Evolutionary conservation across 2,888 invertebrate species (phyloP).

Genomic region (Drosophila prostipennis): DNA sequence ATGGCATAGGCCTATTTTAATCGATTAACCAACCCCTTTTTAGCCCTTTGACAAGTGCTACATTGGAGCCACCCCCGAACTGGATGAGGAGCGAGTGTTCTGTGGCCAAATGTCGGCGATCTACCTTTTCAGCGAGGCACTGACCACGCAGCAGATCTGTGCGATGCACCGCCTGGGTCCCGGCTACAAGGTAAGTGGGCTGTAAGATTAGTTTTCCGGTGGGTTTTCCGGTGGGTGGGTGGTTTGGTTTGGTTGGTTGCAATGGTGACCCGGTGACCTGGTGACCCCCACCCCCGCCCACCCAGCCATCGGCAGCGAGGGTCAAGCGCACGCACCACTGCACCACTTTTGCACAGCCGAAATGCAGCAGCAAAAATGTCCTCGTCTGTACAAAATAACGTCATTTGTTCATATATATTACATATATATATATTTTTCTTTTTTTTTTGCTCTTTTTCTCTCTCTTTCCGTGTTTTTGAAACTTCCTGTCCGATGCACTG

Average conservation of each 20-base stretch:
- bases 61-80: constrained; percentile 98
- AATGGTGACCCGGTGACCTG: not conserved
- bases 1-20: not conserved
- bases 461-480: constrained; percentile 36
- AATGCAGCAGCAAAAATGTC: constrained; percentile 29
- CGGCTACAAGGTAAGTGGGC: constrained; percentile 94
- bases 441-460: constrained; percentile 48
- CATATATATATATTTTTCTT: constrained; percentile 11
- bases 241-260: not conserved
- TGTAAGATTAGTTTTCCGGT: not conserved
- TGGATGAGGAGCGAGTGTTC: constrained; percentile 98
- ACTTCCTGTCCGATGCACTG: constrained; percentile 48
- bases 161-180: constrained; percentile 99
- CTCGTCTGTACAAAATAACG: constrained; percentile 29
- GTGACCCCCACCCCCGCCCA: not conserved
- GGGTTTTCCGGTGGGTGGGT: not conserved
- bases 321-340: constrained; percentile 28
- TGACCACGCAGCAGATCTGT: constrained; percentile 98
- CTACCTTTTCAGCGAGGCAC: constrained; percentile 98
- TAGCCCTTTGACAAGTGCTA: constrained; percentile 99
- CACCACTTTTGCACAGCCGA: constrained; percentile 39
- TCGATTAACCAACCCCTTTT: not conserved
- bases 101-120: constrained; percentile 99
- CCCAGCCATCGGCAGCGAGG: not conserved
- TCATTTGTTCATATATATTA: constrained; percentile 10